Evolutionary conservation across 2,797 vertebrate species (phyloP).

Genomic region (Gouania willdenowi): DNA sequence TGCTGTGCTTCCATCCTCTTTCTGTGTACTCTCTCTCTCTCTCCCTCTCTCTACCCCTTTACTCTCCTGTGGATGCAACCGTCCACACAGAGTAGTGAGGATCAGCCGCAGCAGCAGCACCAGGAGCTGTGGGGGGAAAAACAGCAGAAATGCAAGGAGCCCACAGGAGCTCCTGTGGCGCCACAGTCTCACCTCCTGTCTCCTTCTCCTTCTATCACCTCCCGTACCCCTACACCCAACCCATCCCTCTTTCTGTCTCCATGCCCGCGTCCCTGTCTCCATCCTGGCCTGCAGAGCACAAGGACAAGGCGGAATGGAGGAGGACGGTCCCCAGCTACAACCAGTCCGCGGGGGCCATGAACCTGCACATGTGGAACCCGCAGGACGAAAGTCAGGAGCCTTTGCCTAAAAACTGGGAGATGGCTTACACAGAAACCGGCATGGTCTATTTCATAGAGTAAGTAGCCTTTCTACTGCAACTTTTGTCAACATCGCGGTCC

Average conservation of each 20-base stretch:
- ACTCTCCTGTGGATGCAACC: slow-evolving; percentile 47
- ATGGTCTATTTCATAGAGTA: slow-evolving; percentile 99
- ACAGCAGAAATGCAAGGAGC: slow-evolving; percentile 57
- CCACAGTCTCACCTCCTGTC: slow-evolving; percentile 55
- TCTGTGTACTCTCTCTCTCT: slow-evolving; percentile 21
- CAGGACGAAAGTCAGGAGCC: slow-evolving; percentile 91
- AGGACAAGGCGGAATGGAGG: slow-evolving; percentile 88
- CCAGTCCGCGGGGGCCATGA: slow-evolving; percentile 86
- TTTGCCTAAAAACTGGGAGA: slow-evolving; percentile 93
- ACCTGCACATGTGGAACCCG: slow-evolving; percentile 82
- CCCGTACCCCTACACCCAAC: slow-evolving; percentile 48
- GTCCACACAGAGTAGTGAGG: slow-evolving; percentile 43
- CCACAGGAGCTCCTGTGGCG: slow-evolving; percentile 55
- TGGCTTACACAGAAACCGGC: slow-evolving; percentile 96
- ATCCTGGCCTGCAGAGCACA: slow-evolving; percentile 68
- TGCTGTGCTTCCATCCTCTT: slow-evolving; percentile 36
- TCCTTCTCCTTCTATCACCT: slow-evolving; percentile 59
- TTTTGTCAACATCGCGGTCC: slow-evolving; percentile 1
- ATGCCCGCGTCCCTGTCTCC: slow-evolving; percentile 41
- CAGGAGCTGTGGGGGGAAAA: slow-evolving; percentile 6
- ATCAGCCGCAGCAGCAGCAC: slow-evolving; percentile 4
- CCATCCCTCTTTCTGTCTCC: slow-evolving; percentile 52
- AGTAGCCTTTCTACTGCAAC: slow-evolving; percentile 64
- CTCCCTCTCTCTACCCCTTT: slow-evolving; percentile 24
- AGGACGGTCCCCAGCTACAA: slow-evolving; percentile 93